phyloP scores from a whole-genome alignment of 2,113 vertebrate species.

The Gopherus flavomarginatus region DNA sequence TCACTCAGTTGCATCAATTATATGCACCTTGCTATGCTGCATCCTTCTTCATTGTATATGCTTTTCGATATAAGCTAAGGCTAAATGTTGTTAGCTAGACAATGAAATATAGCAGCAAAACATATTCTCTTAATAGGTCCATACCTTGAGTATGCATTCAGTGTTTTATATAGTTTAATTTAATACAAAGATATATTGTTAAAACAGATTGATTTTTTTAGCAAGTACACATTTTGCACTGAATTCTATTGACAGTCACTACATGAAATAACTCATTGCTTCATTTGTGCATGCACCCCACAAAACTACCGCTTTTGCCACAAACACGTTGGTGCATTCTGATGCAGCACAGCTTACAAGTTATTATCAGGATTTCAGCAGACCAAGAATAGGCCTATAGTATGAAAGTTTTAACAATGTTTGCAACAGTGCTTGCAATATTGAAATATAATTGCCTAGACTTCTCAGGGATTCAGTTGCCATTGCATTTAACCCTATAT shows the following conservation, averaged over 20 bases:
- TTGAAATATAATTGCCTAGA: background rate
- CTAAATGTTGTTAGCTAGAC: background rate
- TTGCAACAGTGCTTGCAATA: background rate
- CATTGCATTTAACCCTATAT: background rate
- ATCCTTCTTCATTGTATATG: fast-evolving
- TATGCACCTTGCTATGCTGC: background rate
- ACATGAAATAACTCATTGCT: background rate
- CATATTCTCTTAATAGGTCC: background rate
- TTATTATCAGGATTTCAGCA: too few relatives aligned
- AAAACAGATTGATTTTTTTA: background rate
- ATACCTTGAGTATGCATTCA: background rate
- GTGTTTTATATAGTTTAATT: background rate
- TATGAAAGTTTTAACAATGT: background rate
- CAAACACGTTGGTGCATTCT: background rate
- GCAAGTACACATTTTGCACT: background rate
- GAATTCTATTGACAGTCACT: background rate
- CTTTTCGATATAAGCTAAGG: background rate
- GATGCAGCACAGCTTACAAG: background rate
- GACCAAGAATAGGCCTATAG: background rate
- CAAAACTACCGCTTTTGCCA: background rate
- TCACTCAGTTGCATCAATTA: background rate
- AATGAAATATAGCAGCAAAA: background rate
- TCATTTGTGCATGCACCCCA: fast-evolving
- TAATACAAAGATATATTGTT: background rate
- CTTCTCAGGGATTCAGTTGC: background rate